Conservation (phyloP, 2,113 vertebrate genomes). For the Seriola rivoliana region DNA sequence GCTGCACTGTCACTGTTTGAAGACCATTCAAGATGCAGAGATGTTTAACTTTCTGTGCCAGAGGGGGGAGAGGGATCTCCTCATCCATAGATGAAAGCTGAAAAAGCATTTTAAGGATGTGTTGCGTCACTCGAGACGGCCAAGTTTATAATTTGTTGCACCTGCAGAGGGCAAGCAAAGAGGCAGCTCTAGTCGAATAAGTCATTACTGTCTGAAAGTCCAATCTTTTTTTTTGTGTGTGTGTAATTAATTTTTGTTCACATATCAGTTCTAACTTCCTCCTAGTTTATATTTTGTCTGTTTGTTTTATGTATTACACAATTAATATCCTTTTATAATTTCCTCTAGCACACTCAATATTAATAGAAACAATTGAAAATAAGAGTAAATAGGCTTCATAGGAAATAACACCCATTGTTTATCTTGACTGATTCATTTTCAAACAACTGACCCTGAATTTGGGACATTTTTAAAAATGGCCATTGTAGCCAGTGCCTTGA, state of each 20-base stretch:
- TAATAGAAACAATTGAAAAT: conserved; percentile 6
- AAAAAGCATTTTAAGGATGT: neutral
- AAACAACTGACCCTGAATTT: neutral
- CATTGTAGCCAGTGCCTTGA: neutral
- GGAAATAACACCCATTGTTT: conserved; percentile 5
- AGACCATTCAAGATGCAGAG: neutral
- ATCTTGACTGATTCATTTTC: conserved; percentile 20
- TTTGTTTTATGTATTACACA: conserved; percentile 4
- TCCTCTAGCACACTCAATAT: neutral
- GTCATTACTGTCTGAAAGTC: neutral
- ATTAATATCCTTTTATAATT: conserved; percentile 20
- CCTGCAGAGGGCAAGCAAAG: neutral
- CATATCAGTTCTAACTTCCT: neutral
- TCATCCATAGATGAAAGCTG: conserved; percentile 3
- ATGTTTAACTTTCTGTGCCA: conserved; percentile 14
- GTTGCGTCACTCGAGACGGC: too few relatives aligned
- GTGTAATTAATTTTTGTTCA: conserved; percentile 2
- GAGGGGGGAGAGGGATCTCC: conserved; percentile 3
- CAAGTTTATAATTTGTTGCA: too few relatives aligned
- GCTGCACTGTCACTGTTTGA: neutral
- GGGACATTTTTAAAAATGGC: neutral
- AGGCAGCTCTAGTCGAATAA: conserved; percentile 22
- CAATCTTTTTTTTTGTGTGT: conserved; percentile 1
- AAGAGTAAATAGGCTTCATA: neutral
- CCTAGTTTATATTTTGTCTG: conserved; percentile 14